Conservation (phyloP, 2,113 vertebrate genomes). For the Psilopogon haemacephalus region DNA sequence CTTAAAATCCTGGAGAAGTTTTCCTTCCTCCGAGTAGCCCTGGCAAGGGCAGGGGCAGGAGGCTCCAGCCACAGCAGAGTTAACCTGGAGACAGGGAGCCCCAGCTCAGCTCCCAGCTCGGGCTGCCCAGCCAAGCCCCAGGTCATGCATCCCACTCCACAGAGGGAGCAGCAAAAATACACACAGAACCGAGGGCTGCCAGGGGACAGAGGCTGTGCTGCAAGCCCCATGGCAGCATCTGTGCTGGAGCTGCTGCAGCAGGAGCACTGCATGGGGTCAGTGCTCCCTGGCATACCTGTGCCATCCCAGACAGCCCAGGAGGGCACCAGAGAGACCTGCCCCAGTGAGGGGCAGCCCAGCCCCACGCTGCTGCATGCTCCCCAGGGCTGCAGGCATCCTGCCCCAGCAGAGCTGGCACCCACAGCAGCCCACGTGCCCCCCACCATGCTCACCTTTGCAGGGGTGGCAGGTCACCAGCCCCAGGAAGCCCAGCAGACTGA, state of each 20-base stretch:
- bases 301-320: background rate
- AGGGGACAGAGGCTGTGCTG: background rate
- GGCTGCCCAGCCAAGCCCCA: background rate
- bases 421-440: accelerated
- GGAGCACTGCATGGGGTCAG: background rate
- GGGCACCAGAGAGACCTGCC: background rate
- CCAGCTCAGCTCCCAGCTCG: background rate
- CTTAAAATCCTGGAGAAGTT: background rate
- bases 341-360: background rate
- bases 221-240: background rate
- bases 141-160: background rate
- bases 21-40: background rate
- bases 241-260: background rate
- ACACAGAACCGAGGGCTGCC: background rate
- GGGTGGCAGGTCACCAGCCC: conserved; percentile 92
- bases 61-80: background rate
- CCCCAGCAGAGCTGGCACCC: background rate
- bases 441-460: conserved; percentile 85
- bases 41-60: background rate
- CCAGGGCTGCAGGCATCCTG: background rate
- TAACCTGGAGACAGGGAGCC: background rate
- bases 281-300: background rate
- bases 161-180: background rate
- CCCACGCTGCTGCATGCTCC: background rate
- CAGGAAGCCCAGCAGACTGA: conserved; percentile 91